Base-by-base conservation (phyloP, 2,888 invertebrate genomes). In the Drosophila picticornis region DNA sequence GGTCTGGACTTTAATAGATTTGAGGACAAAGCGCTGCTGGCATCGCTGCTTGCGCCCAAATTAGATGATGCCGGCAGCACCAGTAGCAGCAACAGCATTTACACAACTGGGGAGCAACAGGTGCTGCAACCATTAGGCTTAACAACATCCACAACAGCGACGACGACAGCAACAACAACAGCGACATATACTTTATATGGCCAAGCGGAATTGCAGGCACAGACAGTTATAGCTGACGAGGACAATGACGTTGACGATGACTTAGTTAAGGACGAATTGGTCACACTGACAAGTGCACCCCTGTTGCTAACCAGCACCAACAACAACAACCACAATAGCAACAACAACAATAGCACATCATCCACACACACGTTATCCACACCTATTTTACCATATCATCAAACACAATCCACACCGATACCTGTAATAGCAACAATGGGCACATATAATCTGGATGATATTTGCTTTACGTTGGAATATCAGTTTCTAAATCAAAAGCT, bases 401-500 rank as follows among this genome's bases (percentile, higher is more conserved):
- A 66, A 57, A 43, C 69, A 53, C 65, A 59, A 64, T 65, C 56
- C 52, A 53, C 64, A 29, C 65, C 67, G 63, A 61, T 38, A 61
- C 84, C 80, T 7, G 65, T 86, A 31, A 74, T 77, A 68, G 60
- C 83, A 60, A 73, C 74, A 31, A 32, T 77, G 51, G 75, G 75
- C 62, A 67, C 70, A 29, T 88, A 84, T 25, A 88, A 88, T 75
- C 50, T 85, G 66, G 87, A 88, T 53, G 90, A 91, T 52, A 91
- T 92, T 72, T 93, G 92, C 72, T 90, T 92, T 56, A 92, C 91
- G 64, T 89, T 92, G 74, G 92, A 92, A 82, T 92, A 92, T 72
- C 90, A 92, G 67, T 93, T 92, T 79, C 88, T 93, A 85, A 90
- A 93, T 80, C 92, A 92, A 71, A 91, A 92, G 74, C 83, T 92